Evolutionary conservation across 2,797 vertebrate genomes (phyloP).

Genomic region (Epinephelus coioides): DNA sequence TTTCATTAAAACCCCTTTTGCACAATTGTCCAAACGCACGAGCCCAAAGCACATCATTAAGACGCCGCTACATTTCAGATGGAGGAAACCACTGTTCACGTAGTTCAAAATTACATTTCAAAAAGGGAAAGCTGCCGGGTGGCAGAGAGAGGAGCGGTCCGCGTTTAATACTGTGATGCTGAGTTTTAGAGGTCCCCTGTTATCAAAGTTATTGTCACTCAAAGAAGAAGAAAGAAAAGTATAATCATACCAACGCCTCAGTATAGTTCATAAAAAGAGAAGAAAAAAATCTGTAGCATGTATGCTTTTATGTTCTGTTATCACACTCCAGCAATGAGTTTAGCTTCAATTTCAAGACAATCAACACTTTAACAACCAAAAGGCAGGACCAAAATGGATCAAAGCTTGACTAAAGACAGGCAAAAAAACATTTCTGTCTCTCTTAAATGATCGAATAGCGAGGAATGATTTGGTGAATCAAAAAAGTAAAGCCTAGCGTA

Average conservation of each 20-base stretch:
- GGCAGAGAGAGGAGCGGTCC: constrained; percentile 40
- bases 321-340: background rate
- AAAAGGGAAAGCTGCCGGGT: constrained; percentile 47
- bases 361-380: background rate
- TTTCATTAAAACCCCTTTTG: constrained; percentile 67
- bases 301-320: constrained; percentile 5
- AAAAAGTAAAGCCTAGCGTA: background rate
- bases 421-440: background rate
- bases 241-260: constrained; percentile 15
- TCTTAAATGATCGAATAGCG: background rate
- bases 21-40: constrained; percentile 61
- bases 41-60: constrained; percentile 66
- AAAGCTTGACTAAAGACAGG: background rate
- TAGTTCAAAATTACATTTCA: constrained; percentile 53
- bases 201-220: constrained; percentile 57
- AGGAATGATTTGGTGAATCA: background rate
- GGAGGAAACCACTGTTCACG: constrained; percentile 37
- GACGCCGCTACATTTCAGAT: constrained; percentile 37
- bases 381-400: background rate
- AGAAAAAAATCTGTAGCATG: background rate
- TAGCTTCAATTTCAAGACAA: constrained; percentile 5
- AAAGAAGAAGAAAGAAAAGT: constrained; percentile 27
- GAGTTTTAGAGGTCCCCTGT: constrained; percentile 49
- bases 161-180: constrained; percentile 43
- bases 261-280: constrained; percentile 17